A percentile compares a stretch with the other conserved stretches of the same genome.
Evolutionary conservation across 2,113 vertebrate genomes (phyloP).

Genomic region (Odocoileus hemionus): DNA sequence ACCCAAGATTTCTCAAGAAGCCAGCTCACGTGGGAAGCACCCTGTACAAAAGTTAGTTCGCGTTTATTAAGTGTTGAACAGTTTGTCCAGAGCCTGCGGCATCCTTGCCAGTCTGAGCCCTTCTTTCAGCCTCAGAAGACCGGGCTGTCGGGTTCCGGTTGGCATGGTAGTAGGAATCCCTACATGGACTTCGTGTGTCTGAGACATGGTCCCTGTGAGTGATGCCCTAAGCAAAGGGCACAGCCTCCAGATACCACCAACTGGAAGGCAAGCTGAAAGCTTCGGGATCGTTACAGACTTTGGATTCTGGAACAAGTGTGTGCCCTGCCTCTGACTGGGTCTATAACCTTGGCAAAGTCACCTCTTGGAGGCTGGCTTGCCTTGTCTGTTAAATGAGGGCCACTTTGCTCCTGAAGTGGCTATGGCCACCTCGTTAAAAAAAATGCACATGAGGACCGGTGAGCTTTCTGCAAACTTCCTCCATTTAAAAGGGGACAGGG

Average conservation of each 20-base stretch:
- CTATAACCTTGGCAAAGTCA: not conserved
- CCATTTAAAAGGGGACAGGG: accelerated
- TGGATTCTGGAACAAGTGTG: not conserved
- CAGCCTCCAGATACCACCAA: accelerated
- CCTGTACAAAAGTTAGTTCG: not conserved
- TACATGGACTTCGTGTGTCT: not conserved
- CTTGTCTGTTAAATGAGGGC: not conserved
- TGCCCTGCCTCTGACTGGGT: not conserved
- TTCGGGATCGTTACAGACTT: not conserved
- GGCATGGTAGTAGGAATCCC: not conserved
- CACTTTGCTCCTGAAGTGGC: not conserved
- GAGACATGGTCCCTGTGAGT: not conserved
- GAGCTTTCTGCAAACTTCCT: not conserved
- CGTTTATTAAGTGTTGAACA: not conserved
- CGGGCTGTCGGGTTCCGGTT: not conserved
- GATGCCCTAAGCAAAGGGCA: not conserved
- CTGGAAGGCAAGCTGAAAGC: not conserved
- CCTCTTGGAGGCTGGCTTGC: not conserved
- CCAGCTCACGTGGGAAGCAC: not conserved
- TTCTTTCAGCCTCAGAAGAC: not conserved
- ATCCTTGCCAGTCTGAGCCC: not conserved
- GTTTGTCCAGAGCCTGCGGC: not conserved
- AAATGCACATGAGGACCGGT: not conserved
- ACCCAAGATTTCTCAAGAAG: not conserved
- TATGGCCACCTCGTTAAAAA: not conserved